Evolutionary conservation across 2,113 vertebrate species (phyloP).

Genomic region (Melanerpes formicivorus): DNA sequence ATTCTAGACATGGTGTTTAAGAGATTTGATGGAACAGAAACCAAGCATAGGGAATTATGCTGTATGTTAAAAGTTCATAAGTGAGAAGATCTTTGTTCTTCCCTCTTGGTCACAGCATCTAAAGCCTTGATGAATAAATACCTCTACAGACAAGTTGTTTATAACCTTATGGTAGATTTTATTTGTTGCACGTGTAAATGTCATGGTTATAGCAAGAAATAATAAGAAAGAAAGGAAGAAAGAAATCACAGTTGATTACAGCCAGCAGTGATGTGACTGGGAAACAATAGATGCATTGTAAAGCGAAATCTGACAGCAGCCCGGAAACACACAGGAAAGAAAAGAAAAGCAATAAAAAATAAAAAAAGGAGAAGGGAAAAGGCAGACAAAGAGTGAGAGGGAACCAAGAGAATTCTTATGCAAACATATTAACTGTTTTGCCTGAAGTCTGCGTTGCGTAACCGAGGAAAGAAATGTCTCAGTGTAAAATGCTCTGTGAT

Average conservation of each 20-base stretch:
- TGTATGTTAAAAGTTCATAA: slow-evolving; percentile 18
- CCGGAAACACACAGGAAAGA: neutral
- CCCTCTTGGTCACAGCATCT: slow-evolving; percentile 15
- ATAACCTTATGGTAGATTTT: neutral
- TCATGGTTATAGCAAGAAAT: slow-evolving; percentile 42
- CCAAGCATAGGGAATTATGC: neutral
- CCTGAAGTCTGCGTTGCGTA: neutral
- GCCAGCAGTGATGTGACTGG: neutral
- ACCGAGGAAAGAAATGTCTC: slow-evolving; percentile 26
- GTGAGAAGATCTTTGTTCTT: slow-evolving; percentile 3
- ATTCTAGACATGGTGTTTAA: neutral
- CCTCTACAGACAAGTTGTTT: neutral
- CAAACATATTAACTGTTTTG: slow-evolving; percentile 40
- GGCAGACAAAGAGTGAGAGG: neutral
- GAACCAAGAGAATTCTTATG: slow-evolving; percentile 19
- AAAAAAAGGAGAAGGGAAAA: neutral
- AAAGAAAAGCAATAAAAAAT: neutral
- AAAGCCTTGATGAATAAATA: slow-evolving; percentile 14
- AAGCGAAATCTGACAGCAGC: slow-evolving; percentile 11
- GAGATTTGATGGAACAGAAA: slow-evolving; percentile 12
- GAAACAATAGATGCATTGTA: slow-evolving; percentile 50
- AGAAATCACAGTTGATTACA: slow-evolving; percentile 18
- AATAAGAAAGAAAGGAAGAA: neutral
- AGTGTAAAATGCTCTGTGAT: neutral
- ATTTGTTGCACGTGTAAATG: neutral